phyloP scores from a whole-genome alignment of 2,888 invertebrate genomes.

The Pristionchus japonicus region DNA sequence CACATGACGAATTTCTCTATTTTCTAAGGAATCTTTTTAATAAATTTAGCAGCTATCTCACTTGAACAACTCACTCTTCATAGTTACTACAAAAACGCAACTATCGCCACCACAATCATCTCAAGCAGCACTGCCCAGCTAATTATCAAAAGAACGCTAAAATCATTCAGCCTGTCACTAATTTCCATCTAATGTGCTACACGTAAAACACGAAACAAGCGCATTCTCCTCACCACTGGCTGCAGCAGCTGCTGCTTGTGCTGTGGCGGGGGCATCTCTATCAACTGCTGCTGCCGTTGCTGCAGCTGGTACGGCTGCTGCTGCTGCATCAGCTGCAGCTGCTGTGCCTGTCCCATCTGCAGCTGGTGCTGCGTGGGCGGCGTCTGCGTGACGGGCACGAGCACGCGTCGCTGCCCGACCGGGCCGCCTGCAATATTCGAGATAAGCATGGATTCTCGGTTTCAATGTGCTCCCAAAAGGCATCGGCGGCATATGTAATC shows the following conservation, averaged over 20 bases:
- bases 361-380: not conserved
- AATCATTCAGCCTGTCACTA: too few species aligned
- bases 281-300: not conserved
- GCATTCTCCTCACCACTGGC: conserved; percentile 12
- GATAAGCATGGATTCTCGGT: not conserved
- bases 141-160: too few species aligned
- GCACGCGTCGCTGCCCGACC: conserved; percentile 12
- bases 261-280: not conserved
- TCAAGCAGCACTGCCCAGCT: too few species aligned
- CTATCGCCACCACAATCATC: too few species aligned
- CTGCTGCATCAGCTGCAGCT: not conserved
- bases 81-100: too few species aligned
- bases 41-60: too few species aligned
- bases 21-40: too few species aligned
- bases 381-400: conserved; percentile 26
- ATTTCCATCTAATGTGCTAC: too few species aligned
- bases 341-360: not conserved
- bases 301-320: not conserved
- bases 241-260: not conserved
- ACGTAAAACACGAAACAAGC: too few species aligned
- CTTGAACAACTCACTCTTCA: too few species aligned
- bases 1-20: too few species aligned
- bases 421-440: not conserved
- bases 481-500: too few species aligned
- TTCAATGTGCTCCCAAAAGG: not conserved